Conservation (phyloP, 2,113 vertebrate species). For the Synodontis membranacea region DNA sequence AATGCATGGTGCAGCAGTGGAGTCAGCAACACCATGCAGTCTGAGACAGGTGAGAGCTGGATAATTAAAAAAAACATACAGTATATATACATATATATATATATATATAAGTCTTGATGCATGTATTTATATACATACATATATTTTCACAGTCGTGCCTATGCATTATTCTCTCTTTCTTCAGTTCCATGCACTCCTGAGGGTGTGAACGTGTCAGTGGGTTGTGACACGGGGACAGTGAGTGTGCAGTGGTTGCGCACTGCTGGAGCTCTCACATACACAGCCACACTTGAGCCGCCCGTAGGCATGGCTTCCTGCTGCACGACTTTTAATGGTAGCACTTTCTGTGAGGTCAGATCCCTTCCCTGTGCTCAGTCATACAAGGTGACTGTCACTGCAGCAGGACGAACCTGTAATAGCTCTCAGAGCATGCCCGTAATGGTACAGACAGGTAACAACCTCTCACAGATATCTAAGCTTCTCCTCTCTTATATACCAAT, state of each 20-base stretch:
- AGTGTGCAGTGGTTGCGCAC: slow-evolving; percentile 65
- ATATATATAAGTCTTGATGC: not conserved
- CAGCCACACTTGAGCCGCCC: slow-evolving; percentile 61
- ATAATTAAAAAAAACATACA: not conserved
- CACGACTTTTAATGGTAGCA: slow-evolving; percentile 39
- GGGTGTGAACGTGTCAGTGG: slow-evolving; percentile 44
- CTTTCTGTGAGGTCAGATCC: slow-evolving; percentile 61
- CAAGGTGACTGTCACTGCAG: slow-evolving; percentile 63
- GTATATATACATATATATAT: no score
- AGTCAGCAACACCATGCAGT: slow-evolving; percentile 59
- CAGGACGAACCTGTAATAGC: slow-evolving; percentile 73
- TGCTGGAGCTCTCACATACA: slow-evolving; percentile 65
- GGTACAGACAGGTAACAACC: slow-evolving; percentile 67
- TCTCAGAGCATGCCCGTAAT: slow-evolving; percentile 61
- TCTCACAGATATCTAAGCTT: not conserved
- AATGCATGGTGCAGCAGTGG: slow-evolving; percentile 66
- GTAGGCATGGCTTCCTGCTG: slow-evolving; percentile 62
- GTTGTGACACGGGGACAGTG: slow-evolving; percentile 60
- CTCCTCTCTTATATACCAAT: not conserved
- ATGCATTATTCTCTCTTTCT: not conserved
- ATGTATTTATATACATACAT: not conserved
- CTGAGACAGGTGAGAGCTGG: slow-evolving; percentile 65
- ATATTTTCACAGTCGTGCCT: not conserved
- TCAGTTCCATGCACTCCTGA: slow-evolving; percentile 73
- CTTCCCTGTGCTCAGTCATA: slow-evolving; percentile 73